These are phyloP conservation scores for Arrhopalites spinosus DNA, from an alignment of 2,888 invertebrate species.

Conservation along the genomic window DNA sequence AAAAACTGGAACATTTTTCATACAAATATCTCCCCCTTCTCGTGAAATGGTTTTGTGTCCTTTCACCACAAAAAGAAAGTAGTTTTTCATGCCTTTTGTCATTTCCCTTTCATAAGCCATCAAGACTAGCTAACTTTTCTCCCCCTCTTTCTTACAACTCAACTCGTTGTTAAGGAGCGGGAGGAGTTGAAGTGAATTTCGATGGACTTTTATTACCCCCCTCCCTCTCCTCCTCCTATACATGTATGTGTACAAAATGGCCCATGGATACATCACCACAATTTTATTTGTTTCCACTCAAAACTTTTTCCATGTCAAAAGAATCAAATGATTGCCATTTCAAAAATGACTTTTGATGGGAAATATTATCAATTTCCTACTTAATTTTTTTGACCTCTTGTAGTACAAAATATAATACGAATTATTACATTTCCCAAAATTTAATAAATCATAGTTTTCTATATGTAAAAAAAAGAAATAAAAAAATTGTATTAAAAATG, in stretches of 20 bases:
- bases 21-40: constrained; percentile 26
- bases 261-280: no score
- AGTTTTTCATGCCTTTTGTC: constrained; percentile 8
- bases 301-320: constrained; percentile 25
- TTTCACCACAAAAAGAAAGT: constrained; percentile 19
- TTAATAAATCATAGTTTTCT: no score
- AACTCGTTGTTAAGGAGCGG: not conserved
- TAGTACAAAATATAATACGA: no score
- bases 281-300: constrained; percentile 30
- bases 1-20: constrained; percentile 20
- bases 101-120: constrained; percentile 29
- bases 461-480: no score
- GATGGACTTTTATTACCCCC: constrained; percentile 15
- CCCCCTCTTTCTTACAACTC: not conserved
- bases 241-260: no score
- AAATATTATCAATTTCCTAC: no score
- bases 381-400: no score
- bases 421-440: no score
- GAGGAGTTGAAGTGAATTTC: not conserved
- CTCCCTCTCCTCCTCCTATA: no score
- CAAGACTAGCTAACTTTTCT: constrained; percentile 19
- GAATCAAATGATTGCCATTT: no score
- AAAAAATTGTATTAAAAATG: no score
- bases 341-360: no score
- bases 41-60: constrained; percentile 22